Base-by-base conservation (phyloP, 2,797 vertebrate species). In the Fringilla coelebs region DNA sequence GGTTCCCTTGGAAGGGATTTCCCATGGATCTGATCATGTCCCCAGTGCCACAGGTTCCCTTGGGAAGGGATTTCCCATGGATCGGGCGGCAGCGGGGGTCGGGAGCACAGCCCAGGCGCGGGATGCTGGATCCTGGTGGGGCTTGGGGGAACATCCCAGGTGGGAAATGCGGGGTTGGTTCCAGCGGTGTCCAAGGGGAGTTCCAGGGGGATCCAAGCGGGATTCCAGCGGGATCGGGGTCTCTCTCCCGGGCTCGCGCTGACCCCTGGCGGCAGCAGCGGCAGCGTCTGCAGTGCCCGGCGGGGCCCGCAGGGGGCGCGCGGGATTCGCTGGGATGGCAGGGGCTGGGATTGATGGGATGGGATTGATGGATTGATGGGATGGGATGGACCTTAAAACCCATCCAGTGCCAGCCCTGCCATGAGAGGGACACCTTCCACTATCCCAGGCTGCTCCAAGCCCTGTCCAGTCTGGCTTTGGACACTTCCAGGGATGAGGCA, bases 71-170 rank as follows among this genome's bases (percentile, higher is more conserved):
- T 1, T 60, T 20, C 10, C 49, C 3, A 1, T 0, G 70, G 70
- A 28, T 10, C 5, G 20, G 45, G 45, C 45, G 6, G 10, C 17
- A 5, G 15, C 12, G 7, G 15, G 9, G 26, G 7, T 45, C 11
- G 7, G 73, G 58, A 41, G 38, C 36, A 4, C 36, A 28, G 28
- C 36, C 29, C 22, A 7, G 72, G 36, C 0, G 1, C 0, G 34
- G 8, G 34, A 7, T 18, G n/a, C 17, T 0, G 11, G 20, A 32
- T 43, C 9, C 18, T 0, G 1, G 2, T 3, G 18, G 16, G 20
- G 28, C 6, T 17, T 11, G n/a, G 62, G 32, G 10, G 13, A 17
- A 3, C 40, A 2, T 4, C 8, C 25, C 0, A 4, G 11, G 3
- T 29, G 58, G 51, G 49, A n/a, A 13, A 4, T 7, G 38, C 0